phyloP scores from a whole-genome alignment of 2,113 vertebrate genomes.

The Dipodomys merriami region DNA sequence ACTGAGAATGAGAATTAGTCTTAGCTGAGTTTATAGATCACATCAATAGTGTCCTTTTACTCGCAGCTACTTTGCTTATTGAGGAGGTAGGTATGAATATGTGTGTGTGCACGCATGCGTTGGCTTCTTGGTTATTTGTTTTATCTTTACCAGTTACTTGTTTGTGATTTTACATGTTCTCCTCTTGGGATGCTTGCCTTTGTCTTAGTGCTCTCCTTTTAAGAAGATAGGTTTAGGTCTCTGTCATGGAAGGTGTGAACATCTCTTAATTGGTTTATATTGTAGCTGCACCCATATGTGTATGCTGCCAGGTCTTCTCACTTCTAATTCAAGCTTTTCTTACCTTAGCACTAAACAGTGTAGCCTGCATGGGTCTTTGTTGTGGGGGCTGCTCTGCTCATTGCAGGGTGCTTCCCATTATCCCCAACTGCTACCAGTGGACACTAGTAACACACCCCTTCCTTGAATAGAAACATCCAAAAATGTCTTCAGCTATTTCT shows the following conservation, averaged over 20 bases:
- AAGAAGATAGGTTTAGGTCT: not conserved
- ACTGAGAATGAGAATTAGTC: no score
- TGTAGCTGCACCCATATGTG: not conserved
- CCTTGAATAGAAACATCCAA: not conserved
- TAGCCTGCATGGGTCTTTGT: not conserved
- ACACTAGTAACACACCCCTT: not conserved
- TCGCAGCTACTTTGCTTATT: not conserved
- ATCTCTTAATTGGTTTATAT: not conserved
- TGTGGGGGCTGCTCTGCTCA: no score
- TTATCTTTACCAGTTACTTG: not conserved
- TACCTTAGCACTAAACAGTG: not conserved
- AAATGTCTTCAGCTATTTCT: not conserved
- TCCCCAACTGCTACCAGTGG: not conserved
- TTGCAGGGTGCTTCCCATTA: not conserved
- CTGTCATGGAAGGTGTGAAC: not conserved
- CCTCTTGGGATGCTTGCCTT: not conserved
- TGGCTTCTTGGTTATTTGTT: not conserved
- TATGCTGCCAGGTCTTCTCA: not conserved
- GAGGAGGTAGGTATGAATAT: not conserved
- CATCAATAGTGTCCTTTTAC: not conserved
- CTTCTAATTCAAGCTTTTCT: not conserved
- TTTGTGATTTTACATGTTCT: slow-evolving; percentile 1
- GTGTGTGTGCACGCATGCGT: not conserved
- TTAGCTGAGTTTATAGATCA: not conserved
- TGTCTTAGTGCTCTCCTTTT: not conserved